Evolutionary conservation across 64 coral and sea anemone species (phyloP).

Genomic region (Pocillopora verrucosa): DNA sequence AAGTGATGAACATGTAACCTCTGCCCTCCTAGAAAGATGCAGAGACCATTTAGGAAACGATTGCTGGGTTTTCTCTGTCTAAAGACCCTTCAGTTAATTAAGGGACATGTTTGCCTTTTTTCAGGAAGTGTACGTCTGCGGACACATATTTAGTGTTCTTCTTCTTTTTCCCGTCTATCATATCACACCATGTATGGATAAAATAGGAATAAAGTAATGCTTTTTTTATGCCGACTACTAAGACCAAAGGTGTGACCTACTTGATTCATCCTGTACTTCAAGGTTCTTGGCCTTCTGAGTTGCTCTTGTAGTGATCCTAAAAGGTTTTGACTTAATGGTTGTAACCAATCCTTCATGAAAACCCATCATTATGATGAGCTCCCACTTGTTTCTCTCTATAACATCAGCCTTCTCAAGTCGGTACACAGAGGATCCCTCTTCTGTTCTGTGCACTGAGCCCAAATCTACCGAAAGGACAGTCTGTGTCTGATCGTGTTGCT

Average conservation of each 20-base stretch:
- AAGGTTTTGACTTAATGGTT: slow-evolving; percentile 60
- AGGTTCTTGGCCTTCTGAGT: background rate
- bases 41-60: too few relatives aligned
- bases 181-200: background rate
- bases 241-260: background rate
- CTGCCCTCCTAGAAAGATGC: too few relatives aligned
- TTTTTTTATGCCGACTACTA: background rate
- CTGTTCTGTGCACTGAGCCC: slow-evolving; percentile 43
- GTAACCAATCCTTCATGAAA: slow-evolving; percentile 45
- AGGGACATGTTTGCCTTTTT: too few relatives aligned
- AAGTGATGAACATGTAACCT: too few relatives aligned
- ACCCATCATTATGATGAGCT: slow-evolving; percentile 48
- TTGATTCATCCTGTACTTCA: background rate
- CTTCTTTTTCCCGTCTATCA: too few relatives aligned
- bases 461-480: slow-evolving; percentile 54
- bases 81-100: too few relatives aligned
- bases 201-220: background rate
- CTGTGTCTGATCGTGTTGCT: background rate
- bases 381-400: slow-evolving; percentile 56
- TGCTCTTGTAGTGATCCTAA: slow-evolving; percentile 49
- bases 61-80: too few relatives aligned
- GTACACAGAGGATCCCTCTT: slow-evolving; percentile 49
- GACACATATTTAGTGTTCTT: too few relatives aligned
- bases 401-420: slow-evolving; percentile 57
- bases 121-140: too few relatives aligned